Conservation (phyloP, 2,113 vertebrate genomes). For the Asarcornis scutulata region DNA sequence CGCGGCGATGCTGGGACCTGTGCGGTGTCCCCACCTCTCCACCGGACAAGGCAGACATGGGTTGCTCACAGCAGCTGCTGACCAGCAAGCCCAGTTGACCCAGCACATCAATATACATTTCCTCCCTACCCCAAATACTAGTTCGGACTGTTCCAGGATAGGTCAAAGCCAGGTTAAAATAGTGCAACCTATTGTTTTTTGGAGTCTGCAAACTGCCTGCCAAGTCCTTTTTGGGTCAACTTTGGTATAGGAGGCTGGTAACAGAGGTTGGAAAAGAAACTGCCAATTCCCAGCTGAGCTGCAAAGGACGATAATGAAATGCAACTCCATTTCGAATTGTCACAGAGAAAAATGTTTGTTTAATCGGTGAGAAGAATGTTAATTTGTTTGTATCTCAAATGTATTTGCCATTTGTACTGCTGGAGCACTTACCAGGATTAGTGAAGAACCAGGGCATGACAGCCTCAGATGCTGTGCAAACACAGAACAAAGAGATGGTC, state of each 20-base stretch:
- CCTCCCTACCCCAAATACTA: neutral
- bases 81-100: neutral
- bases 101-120: neutral
- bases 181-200: slow-evolving; percentile 54
- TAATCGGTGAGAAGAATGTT: slow-evolving; percentile 1
- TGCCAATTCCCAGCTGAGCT: neutral
- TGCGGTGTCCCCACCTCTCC: neutral
- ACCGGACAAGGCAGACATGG: neutral
- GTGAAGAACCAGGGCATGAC: neutral
- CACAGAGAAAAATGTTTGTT: neutral
- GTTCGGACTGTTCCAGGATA: slow-evolving; percentile 16
- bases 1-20: neutral
- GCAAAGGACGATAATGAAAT: slow-evolving; percentile 32
- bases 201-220: slow-evolving; percentile 14
- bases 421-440: slow-evolving; percentile 17
- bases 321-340: neutral
- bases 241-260: neutral
- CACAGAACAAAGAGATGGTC: slow-evolving; percentile 4
- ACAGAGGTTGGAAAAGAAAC: slow-evolving; percentile 23
- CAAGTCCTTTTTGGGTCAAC: slow-evolving; percentile 39
- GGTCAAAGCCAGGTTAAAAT: slow-evolving; percentile 59
- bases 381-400: slow-evolving; percentile 34
- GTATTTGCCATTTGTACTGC: slow-evolving; percentile 25
- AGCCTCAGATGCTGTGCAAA: slow-evolving; percentile 16
- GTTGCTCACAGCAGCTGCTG: neutral